Evolutionary conservation across 2,888 invertebrate species (phyloP).

Genomic region (Cryptocheilus praepositus): DNA sequence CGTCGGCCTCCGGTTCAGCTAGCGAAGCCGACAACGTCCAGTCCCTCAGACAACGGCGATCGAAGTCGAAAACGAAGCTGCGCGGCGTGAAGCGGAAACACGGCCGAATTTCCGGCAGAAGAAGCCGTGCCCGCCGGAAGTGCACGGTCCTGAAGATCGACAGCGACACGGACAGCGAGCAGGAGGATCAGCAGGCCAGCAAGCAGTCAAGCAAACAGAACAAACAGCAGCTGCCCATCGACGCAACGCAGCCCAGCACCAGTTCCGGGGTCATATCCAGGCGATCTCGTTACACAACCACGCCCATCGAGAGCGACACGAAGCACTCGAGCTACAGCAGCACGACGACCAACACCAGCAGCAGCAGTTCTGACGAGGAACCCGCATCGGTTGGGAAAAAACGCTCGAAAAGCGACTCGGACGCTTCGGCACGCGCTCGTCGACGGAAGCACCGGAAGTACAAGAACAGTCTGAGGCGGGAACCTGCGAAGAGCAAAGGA

Average conservation of each 20-base stretch:
- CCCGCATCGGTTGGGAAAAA: slow-evolving; percentile 47
- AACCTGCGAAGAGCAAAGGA: slow-evolving; percentile 45
- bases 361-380: slow-evolving; percentile 50
- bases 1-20: slow-evolving; percentile 42
- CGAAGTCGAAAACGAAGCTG: slow-evolving; percentile 60
- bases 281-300: slow-evolving; percentile 53
- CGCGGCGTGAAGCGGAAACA: slow-evolving; percentile 65
- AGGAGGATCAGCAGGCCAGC: too few relatives aligned
- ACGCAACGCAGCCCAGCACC: slow-evolving; percentile 70
- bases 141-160: slow-evolving; percentile 54
- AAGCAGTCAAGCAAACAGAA: too few relatives aligned
- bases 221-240: slow-evolving; percentile 45
- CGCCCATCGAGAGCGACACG: slow-evolving; percentile 44
- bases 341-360: slow-evolving; percentile 40
- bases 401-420: slow-evolving; percentile 52
- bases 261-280: slow-evolving; percentile 68
- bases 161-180: slow-evolving; percentile 57
- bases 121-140: slow-evolving; percentile 58
- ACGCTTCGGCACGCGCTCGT: slow-evolving; percentile 43
- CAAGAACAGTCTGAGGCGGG: slow-evolving; percentile 41
- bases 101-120: slow-evolving; percentile 40
- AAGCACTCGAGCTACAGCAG: slow-evolving; percentile 46
- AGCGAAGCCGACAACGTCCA: slow-evolving; percentile 49
- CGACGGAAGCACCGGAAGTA: slow-evolving; percentile 54
- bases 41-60: slow-evolving; percentile 47